Percentiles rank a stretch among this genome's conserved stretches.
These are phyloP conservation scores for Drosophila koepferae DNA, from an alignment of 2,888 invertebrate species.

Conservation along the genomic window DNA sequence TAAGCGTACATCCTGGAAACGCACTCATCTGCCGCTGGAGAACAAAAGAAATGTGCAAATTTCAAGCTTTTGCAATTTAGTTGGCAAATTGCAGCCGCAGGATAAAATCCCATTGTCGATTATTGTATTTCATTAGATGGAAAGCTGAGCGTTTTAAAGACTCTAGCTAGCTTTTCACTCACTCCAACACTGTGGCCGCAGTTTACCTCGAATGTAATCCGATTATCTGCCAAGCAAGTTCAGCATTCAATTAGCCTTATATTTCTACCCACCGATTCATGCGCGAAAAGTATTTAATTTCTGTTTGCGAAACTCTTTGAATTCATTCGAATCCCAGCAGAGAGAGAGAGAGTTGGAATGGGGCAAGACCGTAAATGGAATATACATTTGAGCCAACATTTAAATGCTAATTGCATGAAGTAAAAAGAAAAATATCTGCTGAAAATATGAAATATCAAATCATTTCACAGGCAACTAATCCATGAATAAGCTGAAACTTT, in stretches of 20 bases:
- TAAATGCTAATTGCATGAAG: background rate
- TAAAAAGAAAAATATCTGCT: background rate
- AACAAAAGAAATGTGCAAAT: constrained; percentile 35
- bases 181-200: too few relatives aligned
- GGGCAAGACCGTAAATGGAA: background rate
- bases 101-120: constrained; percentile 36
- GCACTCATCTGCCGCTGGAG: constrained; percentile 25
- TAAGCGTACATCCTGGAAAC: constrained; percentile 7
- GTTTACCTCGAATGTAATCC: background rate
- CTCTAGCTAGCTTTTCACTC: too few relatives aligned
- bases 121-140: constrained; percentile 44
- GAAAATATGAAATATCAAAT: background rate
- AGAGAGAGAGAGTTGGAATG: background rate
- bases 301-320: background rate
- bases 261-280: background rate
- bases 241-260: background rate
- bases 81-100: constrained; percentile 42
- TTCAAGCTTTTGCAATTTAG: constrained; percentile 18
- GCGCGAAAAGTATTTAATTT: background rate
- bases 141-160: constrained; percentile 2
- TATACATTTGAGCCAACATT: too few relatives aligned
- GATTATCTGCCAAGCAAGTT: constrained; percentile 4
- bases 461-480: background rate
- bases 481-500: background rate
- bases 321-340: background rate